Evolutionary conservation across 1,140 invertebrate genomes (phyloP).

Genomic region (Macrostomum lignano): DNA sequence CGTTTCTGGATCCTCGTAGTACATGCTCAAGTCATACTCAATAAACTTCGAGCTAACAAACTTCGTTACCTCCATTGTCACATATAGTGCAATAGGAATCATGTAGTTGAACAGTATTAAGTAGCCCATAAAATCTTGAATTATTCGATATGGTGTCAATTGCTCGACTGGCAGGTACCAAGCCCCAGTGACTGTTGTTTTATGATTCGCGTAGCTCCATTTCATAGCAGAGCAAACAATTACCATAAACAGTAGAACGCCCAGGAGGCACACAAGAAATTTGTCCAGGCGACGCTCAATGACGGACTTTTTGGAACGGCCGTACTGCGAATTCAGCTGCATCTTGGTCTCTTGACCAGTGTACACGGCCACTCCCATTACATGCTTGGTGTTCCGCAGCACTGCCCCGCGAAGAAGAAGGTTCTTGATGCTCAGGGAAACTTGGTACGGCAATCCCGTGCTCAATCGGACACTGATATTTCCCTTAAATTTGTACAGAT

Average conservation of each 20-base stretch:
- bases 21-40: conserved; percentile 35
- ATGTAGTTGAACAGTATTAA: conserved; percentile 38
- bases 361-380: conserved; percentile 42
- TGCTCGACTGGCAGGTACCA: too few species aligned
- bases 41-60: conserved; percentile 39
- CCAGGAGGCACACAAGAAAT: too few species aligned
- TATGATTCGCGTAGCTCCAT: too few species aligned
- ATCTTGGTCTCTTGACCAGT: conserved; percentile 54
- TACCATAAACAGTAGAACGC: too few species aligned
- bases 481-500: conserved; percentile 1
- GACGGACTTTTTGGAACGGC: too few species aligned
- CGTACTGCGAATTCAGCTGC: too few species aligned
- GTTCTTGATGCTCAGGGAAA: conserved; percentile 38
- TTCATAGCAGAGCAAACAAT: too few species aligned
- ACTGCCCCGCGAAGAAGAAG: conserved; percentile 44
- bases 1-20: conserved; percentile 54
- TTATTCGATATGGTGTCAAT: too few species aligned
- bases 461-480: background rate
- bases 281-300: too few species aligned
- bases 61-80: conserved; percentile 40
- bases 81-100: conserved; percentile 40
- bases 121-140: conserved; percentile 32
- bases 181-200: too few species aligned
- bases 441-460: background rate
- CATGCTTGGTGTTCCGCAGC: conserved; percentile 47